Base-by-base conservation (phyloP, 2,113 vertebrate genomes). In the Myotis yumanensis region DNA sequence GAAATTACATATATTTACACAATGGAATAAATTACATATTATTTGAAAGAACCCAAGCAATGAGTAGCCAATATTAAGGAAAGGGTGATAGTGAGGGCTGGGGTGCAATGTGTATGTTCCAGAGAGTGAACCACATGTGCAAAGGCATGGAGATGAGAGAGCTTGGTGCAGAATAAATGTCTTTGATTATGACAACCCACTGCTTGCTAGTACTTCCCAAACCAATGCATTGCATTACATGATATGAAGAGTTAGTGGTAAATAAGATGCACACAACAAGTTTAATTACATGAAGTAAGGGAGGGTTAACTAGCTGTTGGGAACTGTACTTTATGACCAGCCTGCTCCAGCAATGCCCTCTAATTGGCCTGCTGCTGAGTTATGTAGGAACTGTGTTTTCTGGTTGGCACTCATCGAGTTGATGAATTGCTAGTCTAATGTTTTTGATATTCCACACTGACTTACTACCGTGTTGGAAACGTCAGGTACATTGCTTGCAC, bases 401-500 rank as follows among this genome's bases (percentile, higher is more conserved):
- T 73, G 11, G 22, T 69, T 92, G 72, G 11, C 35, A n/a, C 4
- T 79, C 25, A 57, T 0, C 30, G 30, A 88, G 17, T 54, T 90
- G 64, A 72, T 71, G 83, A 54, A 89, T 52, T 51, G 11, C 10
- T 52, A 32, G 25, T 68, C 11, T 73, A 84, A 88, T 25, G 57
- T 5, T 59, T 90, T 71, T 84, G 93, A 52, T 96, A 66, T 62
- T 92, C 80, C 30, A 54, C 69, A 69, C 81, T 92, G 95, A 87
- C 95, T 97, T 37, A 35, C 48, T 96, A 87, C 57, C 94, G 82
- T 94, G 76, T 95, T 95, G 95, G 95, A 89, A 97, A 96, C 81
- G 89, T 95, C 83, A 96, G 96, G 90, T 95, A 76, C 89, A 85
- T 95, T 96, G 89, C 87, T 97, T 77, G 83, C 95, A 96, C 23